Evolutionary conservation across 2,888 invertebrate genomes (phyloP), one percentile per base, ranked within the genome.

Genomic region (Harpalus rufipes): DNA sequence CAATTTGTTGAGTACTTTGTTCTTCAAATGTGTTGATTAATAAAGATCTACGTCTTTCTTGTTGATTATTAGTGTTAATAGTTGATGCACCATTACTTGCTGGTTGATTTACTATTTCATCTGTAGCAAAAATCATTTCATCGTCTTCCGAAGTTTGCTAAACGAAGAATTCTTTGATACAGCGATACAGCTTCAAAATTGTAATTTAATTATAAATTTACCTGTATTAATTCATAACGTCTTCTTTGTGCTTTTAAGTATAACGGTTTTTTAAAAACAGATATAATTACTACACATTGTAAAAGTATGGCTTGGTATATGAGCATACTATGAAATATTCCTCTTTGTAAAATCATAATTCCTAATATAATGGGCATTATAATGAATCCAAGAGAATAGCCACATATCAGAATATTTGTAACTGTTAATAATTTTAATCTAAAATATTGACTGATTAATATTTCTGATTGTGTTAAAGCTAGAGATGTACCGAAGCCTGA

Each of bases 381-480:
- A 85, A 93, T 91, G 89, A 93, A 93, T 25, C 94, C 94, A 0
- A 93, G 87, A 0, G 92, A 92, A 0, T 92, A 92, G 0, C 92
- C 92, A 88, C 92, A 91, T 86, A 93, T 91, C 6, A 93, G 90
- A 32, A 93, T 89, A 79, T 93, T 91, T 84, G 92, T 92, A 0
- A 93, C 92, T 83, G 92, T 90, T 0, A 91, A 91, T 25, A 93
- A 90, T 87, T 93, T 94, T 41, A 93, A 91, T 86, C 92, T 90
- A 88, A 94, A 94, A 89, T 93, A 94, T 87, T 94, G 94, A 0
- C 92, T 91, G 78, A 94, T 89, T 74, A 94, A 91, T 7, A 93
- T 91, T 88, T 94, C 93, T 21, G 93, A 92, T 88, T 94, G 94
- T 68, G 93, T 92, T 16, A 92, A 92, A 25, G 93, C 92, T 72